Evolutionary conservation across 2,888 invertebrate species (phyloP).

Genomic region (Timema cristinae): DNA sequence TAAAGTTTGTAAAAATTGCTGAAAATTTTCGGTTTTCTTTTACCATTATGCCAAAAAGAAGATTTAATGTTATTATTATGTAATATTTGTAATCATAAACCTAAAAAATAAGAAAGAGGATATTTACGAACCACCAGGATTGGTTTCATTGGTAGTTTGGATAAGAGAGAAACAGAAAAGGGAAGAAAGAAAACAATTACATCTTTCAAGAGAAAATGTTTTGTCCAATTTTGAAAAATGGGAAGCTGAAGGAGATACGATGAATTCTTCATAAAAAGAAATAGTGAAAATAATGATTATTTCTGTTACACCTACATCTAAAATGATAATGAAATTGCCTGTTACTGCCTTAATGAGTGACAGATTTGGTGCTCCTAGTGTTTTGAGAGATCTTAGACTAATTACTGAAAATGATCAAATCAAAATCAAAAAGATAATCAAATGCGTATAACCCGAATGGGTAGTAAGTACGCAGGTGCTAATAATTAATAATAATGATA

Average conservation of each 20-base stretch:
- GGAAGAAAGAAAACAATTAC: background rate
- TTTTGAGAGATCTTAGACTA: too few species aligned
- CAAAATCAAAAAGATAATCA: too few species aligned
- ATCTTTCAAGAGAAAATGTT: background rate
- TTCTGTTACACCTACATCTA: constrained; percentile 6
- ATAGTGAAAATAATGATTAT: background rate
- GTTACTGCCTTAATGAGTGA: background rate
- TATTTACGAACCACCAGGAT: background rate
- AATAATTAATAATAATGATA: too few species aligned
- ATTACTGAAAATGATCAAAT: too few species aligned
- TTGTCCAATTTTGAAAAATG: background rate
- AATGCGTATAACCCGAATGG: too few species aligned
- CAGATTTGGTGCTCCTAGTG: background rate
- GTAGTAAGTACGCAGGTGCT: too few species aligned
- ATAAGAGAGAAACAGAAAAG: constrained; percentile 1
- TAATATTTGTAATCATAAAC: constrained; percentile 4
- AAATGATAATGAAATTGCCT: constrained; percentile 10
- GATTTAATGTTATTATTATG: background rate
- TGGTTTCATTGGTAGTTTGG: background rate
- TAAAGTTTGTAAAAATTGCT: background rate
- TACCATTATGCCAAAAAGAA: background rate
- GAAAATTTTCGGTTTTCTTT: background rate
- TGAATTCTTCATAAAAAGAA: background rate
- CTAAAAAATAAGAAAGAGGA: constrained; percentile 3
- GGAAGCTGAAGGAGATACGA: background rate